A percentile compares a stretch with the other conserved stretches of the same genome.
These are phyloP conservation scores for Mugil cephalus DNA, from an alignment of 2,113 vertebrate species.

Conservation along the genomic window DNA sequence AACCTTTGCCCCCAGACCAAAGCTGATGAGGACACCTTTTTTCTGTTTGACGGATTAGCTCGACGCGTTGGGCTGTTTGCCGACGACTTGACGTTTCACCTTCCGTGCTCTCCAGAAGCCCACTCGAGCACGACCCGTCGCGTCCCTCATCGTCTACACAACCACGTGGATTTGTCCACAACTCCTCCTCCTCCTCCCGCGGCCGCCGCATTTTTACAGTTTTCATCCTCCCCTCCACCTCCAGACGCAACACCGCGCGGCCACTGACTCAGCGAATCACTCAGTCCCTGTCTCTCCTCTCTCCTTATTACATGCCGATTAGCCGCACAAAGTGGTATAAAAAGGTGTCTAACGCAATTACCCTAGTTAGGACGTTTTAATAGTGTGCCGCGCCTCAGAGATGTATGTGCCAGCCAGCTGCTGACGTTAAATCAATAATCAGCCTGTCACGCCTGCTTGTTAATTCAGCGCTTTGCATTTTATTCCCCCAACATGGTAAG, in stretches of 20 bases:
- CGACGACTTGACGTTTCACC: no score
- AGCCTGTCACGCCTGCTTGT: constrained; percentile 73
- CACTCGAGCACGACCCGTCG: no score
- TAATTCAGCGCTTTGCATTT: constrained; percentile 76
- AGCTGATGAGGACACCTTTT: no score
- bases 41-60: no score
- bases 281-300: constrained; percentile 39
- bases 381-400: constrained; percentile 69
- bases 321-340: constrained; percentile 78
- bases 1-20: no score
- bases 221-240: constrained; percentile 12
- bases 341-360: constrained; percentile 84
- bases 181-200: no score
- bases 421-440: constrained; percentile 83
- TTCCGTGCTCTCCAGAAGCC: no score
- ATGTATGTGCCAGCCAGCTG: constrained; percentile 65
- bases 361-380: constrained; percentile 79
- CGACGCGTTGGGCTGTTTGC: no score
- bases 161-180: no score
- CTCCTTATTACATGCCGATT: constrained; percentile 79
- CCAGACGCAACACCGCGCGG: constrained; percentile 52
- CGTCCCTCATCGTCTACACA: no score
- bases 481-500: constrained; percentile 61
- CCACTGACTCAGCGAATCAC: constrained; percentile 71
- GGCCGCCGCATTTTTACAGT: not conserved